These are phyloP conservation scores for Equus przewalskii DNA, from an alignment of 2,113 vertebrate genomes.

Conservation along the genomic window DNA sequence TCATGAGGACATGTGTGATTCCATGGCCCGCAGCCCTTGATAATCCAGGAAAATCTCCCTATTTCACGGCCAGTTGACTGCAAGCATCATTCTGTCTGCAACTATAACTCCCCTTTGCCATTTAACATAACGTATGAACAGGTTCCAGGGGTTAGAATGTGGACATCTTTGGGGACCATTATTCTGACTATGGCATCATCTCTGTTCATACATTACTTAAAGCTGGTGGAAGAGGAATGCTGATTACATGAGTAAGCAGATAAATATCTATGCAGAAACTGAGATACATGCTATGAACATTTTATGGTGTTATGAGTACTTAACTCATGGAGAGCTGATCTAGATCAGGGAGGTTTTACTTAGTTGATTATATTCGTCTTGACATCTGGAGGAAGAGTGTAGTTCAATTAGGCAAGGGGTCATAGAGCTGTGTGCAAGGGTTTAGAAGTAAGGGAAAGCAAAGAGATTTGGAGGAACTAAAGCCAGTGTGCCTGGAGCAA, in stretches of 20 bases:
- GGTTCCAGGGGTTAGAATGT: neutral
- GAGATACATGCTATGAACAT: neutral
- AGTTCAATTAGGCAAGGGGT: neutral
- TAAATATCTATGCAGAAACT: slow-evolving; percentile 20
- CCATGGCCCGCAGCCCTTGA: neutral
- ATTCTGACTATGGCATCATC: neutral
- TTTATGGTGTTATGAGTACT: neutral
- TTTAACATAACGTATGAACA: neutral
- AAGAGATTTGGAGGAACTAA: neutral
- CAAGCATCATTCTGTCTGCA: neutral
- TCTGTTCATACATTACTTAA: neutral
- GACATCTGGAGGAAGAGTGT: neutral
- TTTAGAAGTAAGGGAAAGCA: neutral
- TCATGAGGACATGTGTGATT: neutral
- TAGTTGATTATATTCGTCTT: neutral
- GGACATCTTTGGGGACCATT: neutral
- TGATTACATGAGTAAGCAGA: neutral
- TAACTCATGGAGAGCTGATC: neutral
- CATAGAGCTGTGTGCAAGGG: fast-evolving
- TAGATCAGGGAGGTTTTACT: neutral
- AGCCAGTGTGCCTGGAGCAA: neutral
- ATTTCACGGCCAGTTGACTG: neutral
- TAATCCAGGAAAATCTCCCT: neutral
- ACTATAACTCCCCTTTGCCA: neutral
- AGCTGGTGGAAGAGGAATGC: neutral